Base-by-base conservation (phyloP, 1,140 invertebrate species). In the Drosophila takahashii region DNA sequence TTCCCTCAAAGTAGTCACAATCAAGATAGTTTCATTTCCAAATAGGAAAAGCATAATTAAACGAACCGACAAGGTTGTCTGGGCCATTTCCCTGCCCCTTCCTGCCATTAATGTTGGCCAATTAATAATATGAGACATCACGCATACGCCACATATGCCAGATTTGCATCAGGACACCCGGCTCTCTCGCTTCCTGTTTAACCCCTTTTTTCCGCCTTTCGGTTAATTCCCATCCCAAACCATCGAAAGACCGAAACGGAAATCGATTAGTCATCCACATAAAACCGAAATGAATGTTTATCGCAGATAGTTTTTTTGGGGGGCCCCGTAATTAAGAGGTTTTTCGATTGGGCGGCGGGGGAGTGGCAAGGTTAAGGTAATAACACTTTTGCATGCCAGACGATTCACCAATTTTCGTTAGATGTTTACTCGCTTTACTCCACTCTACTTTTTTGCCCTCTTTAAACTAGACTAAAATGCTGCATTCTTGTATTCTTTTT, bases 251-350 rank as follows among this genome's bases (percentile, higher is more conserved):
- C 37, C 10, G 27, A 10, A 56, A 60, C 78, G 81, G 81, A 85
- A 87, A 85, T 85, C 81, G 81, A 87, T 85, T 85, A 72, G 70
- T 47, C 67, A 71, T 61, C 26, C 76, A 61, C 73, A 59, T 74
- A 80, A 77, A 67, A 56, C 34, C 61, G 58, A 69, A 74, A 72
- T 61, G 39, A 75, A 75, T 75, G 66, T 60, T 84, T 74, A 84
- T 81, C 77, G 77, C 78, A 86, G 62, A 69, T 81, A 80, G 77
- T 84, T 84, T 76, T 41, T 50, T 41, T 45, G 48, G 53, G 27
- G 18, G 22, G 22, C 22, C 22, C 5, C 73, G 79, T 86, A 87
- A 85, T 87, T 85, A 62, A 62, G 45, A 52, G 36, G 53, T 60
- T 59, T 34, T 16, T 16, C 15, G 16, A 2, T 15, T 7, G 37